phyloP scores from a whole-genome alignment of 2,113 vertebrate genomes.

The Athene noctua region DNA sequence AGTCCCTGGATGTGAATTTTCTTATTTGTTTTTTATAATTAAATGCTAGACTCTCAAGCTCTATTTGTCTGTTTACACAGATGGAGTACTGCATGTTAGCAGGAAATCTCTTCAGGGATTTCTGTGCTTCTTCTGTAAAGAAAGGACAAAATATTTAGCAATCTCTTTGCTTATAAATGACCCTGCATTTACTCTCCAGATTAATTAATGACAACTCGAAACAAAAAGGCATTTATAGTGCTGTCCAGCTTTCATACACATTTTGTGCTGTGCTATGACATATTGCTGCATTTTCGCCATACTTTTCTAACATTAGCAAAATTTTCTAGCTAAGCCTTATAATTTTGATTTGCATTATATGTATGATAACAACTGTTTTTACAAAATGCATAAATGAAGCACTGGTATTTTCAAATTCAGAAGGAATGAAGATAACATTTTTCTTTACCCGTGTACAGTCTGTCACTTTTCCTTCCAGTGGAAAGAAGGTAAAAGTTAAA shows the following conservation, averaged over 20 bases:
- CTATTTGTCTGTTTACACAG: background rate
- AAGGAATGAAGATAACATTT: background rate
- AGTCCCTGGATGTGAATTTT: background rate
- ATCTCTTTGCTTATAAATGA: background rate
- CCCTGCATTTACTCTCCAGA: background rate
- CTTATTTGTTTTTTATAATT: background rate
- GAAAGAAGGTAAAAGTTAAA: background rate
- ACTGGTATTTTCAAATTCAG: background rate
- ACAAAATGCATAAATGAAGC: accelerated
- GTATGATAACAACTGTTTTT: background rate
- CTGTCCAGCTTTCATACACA: background rate
- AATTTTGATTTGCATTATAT: background rate
- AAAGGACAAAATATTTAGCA: background rate
- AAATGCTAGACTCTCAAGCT: background rate
- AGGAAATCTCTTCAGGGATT: background rate
- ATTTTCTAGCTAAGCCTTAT: background rate
- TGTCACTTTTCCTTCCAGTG: background rate
- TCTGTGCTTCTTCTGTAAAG: background rate
- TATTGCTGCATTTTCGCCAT: background rate
- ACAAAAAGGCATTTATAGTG: background rate
- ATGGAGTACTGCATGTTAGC: background rate
- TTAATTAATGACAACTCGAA: background rate
- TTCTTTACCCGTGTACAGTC: background rate
- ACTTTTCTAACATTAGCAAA: background rate
- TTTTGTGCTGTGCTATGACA: background rate